Evolutionary conservation across 1,140 invertebrate genomes (phyloP), one percentile per base, ranked within the genome.

Genomic region (Ephestia elutella): DNA sequence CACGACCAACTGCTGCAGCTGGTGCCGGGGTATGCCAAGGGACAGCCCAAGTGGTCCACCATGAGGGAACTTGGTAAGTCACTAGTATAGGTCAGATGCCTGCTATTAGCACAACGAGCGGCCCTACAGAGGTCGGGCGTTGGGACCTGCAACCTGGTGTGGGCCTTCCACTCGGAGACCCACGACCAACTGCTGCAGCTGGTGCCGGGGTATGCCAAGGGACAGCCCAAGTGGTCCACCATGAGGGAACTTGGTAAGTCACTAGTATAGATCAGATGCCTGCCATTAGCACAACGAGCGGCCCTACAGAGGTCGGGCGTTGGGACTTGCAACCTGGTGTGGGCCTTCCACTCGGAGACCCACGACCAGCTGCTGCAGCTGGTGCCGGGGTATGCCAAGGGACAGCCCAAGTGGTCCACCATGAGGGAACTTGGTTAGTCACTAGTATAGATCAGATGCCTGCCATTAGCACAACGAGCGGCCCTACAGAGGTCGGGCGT

Each of bases 111-210:
- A 1, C 97, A 99, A 80, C 90, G 98, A 44, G 93, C 94, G 0
- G 91, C 94, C 56, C 93, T 99, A 59, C 96, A 98, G 77, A 94
- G 95, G 58, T 93, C 94, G 65, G 99, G 98, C 13, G 93, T 99
- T 0, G 95, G 94, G 5, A 95, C 96, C 0, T 95, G 96, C 58
- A 97, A 99, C 87, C 90, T 99, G 11, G 97, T 99, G 9, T 99
- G 99, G 99, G 99, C 98, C 0, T 99, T 98, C 86, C 98, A 99
- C 89, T 99, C 98, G 0, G 98, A 99, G 87, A 96, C 96, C 25
- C 96, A 99, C 87, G 97, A 99, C 76, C 98, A 99, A 84, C 87
- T 99, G 28, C 86, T 99, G 1, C 94, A 95, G 57, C 87, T 99
- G 15, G 94, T 99, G 65, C 98, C 98, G 0, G 95, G 94, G 17